Conservation (phyloP, 2,888 invertebrate genomes). For the Smittia aterrima region DNA sequence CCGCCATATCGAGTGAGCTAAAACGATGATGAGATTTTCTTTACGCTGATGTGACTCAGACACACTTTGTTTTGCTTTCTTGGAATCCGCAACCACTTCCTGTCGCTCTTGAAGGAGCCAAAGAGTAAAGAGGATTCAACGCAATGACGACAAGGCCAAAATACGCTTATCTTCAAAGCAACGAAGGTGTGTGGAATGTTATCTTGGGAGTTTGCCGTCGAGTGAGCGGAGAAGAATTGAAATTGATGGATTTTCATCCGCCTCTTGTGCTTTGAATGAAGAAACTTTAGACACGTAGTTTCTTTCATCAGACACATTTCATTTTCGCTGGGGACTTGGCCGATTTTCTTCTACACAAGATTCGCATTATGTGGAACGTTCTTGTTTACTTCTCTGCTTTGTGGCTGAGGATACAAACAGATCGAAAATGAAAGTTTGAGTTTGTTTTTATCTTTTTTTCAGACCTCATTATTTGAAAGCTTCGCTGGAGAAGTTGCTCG, state of each 20-base stretch:
- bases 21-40: conserved; percentile 37
- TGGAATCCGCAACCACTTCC: too few species aligned
- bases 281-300: conserved; percentile 37
- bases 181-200: background rate
- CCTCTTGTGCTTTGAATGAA: background rate
- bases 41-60: conserved; percentile 9
- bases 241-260: conserved; percentile 23
- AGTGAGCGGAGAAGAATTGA: conserved; percentile 5
- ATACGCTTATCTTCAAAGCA: background rate
- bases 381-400: background rate
- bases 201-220: background rate
- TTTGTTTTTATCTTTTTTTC: background rate
- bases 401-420: background rate
- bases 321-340: background rate
- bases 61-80: background rate
- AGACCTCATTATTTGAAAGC: background rate
- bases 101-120: too few species aligned
- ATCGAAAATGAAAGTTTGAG: background rate
- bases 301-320: background rate
- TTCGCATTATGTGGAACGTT: conserved; percentile 26
- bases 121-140: too few species aligned
- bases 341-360: conserved; percentile 8
- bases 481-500: background rate
- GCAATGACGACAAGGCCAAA: background rate
- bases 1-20: conserved; percentile 33